Evolutionary conservation across 2,797 vertebrate genomes (phyloP).

Genomic region (Gorsachius magnificus): DNA sequence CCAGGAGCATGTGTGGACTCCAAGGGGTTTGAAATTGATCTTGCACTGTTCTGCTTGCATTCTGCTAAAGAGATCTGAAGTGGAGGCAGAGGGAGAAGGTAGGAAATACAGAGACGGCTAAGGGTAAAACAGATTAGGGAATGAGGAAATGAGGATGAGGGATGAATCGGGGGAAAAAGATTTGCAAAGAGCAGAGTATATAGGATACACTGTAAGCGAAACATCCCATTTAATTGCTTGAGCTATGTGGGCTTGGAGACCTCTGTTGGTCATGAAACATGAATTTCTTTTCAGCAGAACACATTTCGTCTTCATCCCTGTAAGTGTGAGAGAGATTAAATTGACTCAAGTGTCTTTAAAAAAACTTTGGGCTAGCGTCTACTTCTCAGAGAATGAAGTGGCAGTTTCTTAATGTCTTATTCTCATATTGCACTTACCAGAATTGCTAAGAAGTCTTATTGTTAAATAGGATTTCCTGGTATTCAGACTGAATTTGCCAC

Average conservation of each 20-base stretch:
- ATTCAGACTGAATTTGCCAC: neutral
- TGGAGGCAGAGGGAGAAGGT: neutral
- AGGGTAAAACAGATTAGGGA: neutral
- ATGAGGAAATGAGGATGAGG: neutral
- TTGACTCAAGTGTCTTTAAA: neutral
- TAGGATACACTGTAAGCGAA: neutral
- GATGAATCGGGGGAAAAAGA: neutral
- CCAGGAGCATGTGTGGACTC: neutral
- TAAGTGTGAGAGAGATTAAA: neutral
- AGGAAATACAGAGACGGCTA: neutral
- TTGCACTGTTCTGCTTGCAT: neutral
- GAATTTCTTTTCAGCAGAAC: neutral
- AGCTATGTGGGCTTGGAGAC: neutral
- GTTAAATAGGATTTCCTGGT: neutral
- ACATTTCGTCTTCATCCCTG: neutral
- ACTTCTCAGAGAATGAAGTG: neutral
- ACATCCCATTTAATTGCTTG: neutral
- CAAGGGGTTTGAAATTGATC: neutral
- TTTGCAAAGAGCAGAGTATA: neutral
- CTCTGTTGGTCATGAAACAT: neutral
- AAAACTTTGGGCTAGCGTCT: neutral
- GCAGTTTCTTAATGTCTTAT: neutral
- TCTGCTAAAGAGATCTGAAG: neutral
- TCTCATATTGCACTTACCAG: neutral
- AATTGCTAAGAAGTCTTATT: neutral